phyloP scores from a whole-genome alignment of 2,113 vertebrate genomes.

The Gulo gulo region DNA sequence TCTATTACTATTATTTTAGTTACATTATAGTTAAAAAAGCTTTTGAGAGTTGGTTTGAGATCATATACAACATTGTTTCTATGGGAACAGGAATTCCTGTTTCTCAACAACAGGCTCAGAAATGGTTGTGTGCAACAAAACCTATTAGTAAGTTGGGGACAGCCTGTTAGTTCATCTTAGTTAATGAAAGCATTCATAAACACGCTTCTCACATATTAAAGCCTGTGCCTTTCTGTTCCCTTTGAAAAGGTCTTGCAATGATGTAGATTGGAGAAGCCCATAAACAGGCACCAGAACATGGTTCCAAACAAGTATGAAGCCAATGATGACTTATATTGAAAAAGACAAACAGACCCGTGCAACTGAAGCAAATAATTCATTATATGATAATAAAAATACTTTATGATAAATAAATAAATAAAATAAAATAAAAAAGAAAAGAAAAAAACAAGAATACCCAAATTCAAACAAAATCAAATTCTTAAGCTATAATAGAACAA shows the following conservation, averaged over 20 bases:
- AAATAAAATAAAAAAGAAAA: no score
- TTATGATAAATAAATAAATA: no score
- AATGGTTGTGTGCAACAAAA: neutral
- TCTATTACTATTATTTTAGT: neutral
- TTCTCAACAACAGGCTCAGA: constrained; percentile 25
- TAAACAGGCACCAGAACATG: neutral
- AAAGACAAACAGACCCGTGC: neutral
- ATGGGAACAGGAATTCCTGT: constrained; percentile 43
- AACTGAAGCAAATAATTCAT: no score
- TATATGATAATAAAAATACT: no score
- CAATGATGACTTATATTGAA: neutral
- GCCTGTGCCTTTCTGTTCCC: neutral
- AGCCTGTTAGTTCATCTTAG: neutral
- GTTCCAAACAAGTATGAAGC: neutral
- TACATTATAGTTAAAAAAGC: neutral
- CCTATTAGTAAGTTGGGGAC: neutral
- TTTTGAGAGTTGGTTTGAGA: neutral
- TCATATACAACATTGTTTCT: constrained; percentile 17
- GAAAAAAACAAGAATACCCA: neutral
- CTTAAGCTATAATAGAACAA: neutral
- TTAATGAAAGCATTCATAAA: constrained; percentile 46
- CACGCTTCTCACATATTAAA: neutral
- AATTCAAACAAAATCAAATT: neutral
- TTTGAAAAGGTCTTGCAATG: neutral
- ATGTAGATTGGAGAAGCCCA: neutral